A percentile compares a stretch with the other conserved stretches of the same genome.
Evolutionary conservation across 1,140 invertebrate species (phyloP).

Genomic region (Orchestia grillus): DNA sequence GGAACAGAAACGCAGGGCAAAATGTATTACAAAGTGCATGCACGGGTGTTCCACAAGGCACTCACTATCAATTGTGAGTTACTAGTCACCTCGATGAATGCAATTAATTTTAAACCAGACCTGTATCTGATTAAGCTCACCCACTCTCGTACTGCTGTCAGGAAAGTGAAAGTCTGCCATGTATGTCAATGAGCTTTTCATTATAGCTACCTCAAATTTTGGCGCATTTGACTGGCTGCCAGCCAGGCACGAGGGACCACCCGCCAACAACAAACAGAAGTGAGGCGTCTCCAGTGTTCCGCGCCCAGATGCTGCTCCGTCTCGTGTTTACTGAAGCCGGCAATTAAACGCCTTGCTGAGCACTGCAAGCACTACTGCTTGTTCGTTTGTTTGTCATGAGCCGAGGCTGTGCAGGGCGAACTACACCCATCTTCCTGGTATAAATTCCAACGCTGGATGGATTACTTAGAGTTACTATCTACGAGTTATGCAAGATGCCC

Average conservation of each 20-base stretch:
- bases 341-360: conserved; percentile 4
- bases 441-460: neutral
- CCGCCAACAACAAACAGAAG: neutral
- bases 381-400: neutral
- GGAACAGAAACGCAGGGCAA: too few relatives aligned
- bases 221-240: neutral
- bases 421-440: neutral
- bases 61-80: too few relatives aligned
- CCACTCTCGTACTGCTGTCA: too few relatives aligned
- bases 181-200: too few relatives aligned
- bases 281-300: neutral
- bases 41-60: too few relatives aligned
- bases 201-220: neutral
- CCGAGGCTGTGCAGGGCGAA: too few relatives aligned
- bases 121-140: too few relatives aligned
- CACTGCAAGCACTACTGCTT: neutral
- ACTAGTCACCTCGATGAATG: too few relatives aligned
- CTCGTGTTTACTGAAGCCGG: neutral
- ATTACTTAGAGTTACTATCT: neutral
- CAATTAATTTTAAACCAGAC: too few relatives aligned
- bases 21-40: too few relatives aligned
- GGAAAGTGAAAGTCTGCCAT: too few relatives aligned
- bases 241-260: neutral
- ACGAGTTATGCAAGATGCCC: too few relatives aligned
- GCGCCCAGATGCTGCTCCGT: neutral